Base-by-base conservation (phyloP, 2,797 vertebrate species). In the Halcyon smyrnensis region DNA sequence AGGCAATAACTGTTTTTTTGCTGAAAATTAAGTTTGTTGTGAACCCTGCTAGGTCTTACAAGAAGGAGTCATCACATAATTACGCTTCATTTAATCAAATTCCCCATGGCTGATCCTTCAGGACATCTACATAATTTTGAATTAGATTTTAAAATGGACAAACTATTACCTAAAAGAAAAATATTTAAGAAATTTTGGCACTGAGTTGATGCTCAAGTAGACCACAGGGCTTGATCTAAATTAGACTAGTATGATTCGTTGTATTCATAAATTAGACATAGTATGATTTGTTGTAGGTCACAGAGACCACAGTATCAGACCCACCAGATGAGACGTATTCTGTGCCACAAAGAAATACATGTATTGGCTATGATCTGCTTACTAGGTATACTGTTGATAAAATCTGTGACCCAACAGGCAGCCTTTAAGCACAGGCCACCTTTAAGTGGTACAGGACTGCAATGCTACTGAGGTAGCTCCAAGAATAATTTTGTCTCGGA, bases 1-100 rank as follows among this genome's bases (percentile, higher is more conserved):
- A 69, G 32, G 54, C 57, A 84, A 85, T 69, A 96, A 64, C n/a
- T 74, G 54, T 53, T 84, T 97, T 97, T 96, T 46, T 88, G 50
- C 37, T 67, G 70, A 32, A 84, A 93, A 30, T 68, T 83, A 92
- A 71, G 48, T 15, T 95, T 95, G 16, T 24, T 12, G 17, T 84
- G 80, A 94, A 20, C 15, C 30, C 34, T 64, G 23, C 11, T 45
- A 84, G 18, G 28, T 53, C n/a, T 64, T 30, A 76, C 5, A 53
- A 79, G 62, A 59, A 83, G 34, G 24, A 36, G 30, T 45, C 14
- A 27, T 8, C 45, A 64, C 0, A 2, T 4, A 32, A 9, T 25
- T 69, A 46, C 13, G 39, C 12, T 46, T 43, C 67, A 80, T 74
- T 85, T 85, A 77, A 43, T 46, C 39, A 27, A 37, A 76, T 84